Percentiles rank a stretch among this genome's conserved stretches.
Conservation (phyloP, 2,888 invertebrate species). For the Tipula unca region DNA sequence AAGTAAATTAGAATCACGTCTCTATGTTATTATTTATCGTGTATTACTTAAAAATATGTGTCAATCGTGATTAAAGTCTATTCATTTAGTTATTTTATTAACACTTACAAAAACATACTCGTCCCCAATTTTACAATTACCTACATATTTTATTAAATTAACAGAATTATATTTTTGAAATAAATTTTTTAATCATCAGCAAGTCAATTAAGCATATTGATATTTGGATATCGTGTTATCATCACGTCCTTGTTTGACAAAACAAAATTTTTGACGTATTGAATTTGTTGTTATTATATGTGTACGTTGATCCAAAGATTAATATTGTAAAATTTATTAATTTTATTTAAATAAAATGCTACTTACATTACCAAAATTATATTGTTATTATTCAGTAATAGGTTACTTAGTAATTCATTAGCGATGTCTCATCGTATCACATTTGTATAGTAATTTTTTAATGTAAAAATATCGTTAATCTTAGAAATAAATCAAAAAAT, state of each 20-base stretch:
- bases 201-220: slow-evolving; percentile 8
- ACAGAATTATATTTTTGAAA: neutral
- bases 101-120: neutral
- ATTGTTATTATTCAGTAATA: neutral
- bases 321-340: neutral
- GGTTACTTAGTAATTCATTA: too few species aligned
- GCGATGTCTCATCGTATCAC: too few species aligned
- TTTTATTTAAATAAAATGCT: slow-evolving; percentile 8
- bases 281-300: neutral
- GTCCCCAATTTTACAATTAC: neutral
- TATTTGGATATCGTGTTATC: neutral
- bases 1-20: slow-evolving; percentile 36
- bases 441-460: too few species aligned
- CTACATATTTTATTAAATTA: neutral
- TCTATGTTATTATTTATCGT: neutral
- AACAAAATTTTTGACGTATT: neutral
- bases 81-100: neutral
- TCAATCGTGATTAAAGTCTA: neutral
- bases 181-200: neutral
- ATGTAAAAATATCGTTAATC: too few species aligned
- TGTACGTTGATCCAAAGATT: neutral
- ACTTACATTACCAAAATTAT: neutral
- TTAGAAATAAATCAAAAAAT: too few species aligned
- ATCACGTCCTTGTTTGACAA: neutral
- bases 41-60: neutral